Percentiles rank a stretch among this genome's conserved stretches.
Conservation (phyloP, 2,888 invertebrate species). For the Cenopis cana region DNA sequence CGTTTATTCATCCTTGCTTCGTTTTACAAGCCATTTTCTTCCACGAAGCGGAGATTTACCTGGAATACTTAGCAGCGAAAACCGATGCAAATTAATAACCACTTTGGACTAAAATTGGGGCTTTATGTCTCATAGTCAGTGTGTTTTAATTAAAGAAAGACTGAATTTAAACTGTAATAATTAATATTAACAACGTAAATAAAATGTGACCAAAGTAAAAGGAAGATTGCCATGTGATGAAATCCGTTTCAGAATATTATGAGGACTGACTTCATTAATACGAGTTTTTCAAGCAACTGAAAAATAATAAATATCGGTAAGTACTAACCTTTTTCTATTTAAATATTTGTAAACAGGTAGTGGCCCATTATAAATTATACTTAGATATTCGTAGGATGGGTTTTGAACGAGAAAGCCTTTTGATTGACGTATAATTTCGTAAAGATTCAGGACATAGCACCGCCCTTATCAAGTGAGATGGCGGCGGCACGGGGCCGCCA, state of each 20-base stretch:
- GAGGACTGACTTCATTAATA: too few species aligned
- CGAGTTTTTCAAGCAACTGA: too few species aligned
- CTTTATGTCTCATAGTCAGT: not conserved
- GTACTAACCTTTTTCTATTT: too few species aligned
- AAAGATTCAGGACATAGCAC: conserved; percentile 10
- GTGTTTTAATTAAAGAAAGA: too few species aligned
- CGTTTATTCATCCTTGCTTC: conserved; percentile 22
- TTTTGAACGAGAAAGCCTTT: conserved; percentile 2
- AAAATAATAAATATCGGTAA: too few species aligned
- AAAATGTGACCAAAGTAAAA: not conserved
- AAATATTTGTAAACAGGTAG: too few species aligned
- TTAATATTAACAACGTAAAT: not conserved
- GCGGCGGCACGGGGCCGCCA: not conserved
- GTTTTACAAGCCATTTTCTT: conserved; percentile 17
- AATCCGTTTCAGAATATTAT: not conserved
- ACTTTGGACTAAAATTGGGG: not conserved
- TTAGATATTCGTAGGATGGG: not conserved
- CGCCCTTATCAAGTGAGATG: conserved; percentile 28
- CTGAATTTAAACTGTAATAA: not conserved
- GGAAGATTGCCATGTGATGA: not conserved
- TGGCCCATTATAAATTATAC: too few species aligned
- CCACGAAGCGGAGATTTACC: conserved; percentile 19
- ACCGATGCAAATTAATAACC: not conserved
- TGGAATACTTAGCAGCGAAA: not conserved
- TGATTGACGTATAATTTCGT: conserved; percentile 23